Base-by-base conservation (phyloP, 2,888 invertebrate species). In the Phasia obesa region DNA sequence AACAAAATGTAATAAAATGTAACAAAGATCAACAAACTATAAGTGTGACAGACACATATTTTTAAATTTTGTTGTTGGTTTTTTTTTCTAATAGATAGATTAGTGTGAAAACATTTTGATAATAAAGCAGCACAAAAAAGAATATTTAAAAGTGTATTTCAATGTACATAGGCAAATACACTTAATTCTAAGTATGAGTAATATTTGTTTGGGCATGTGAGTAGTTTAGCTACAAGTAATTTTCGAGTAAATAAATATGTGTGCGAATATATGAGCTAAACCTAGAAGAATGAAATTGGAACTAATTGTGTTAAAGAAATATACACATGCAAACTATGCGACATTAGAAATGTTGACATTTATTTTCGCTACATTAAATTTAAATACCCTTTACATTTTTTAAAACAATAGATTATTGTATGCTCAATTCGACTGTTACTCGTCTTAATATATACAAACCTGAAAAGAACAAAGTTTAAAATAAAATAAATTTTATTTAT, bases 11-110 rank as follows among this genome's bases (percentile, higher is more conserved):
- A n/a, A n/a, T n/a, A n/a, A 53, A 62, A 49, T 25, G 9, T 47
- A 3, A 47, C 1, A 19, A 60, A 60, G 82, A 65, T 79, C 79
- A 79, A 70, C 70, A 79, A 79, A 79, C 79, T 71, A 55, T 71
- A 79, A 70, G 65, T 83, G 67, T 79, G 55, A 79, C 83, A 83
- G 71, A 57, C 59, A 60, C 59, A 71, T 74, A 64, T 21, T 65
- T 75, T 78, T 57, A n/a, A 51, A 42, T n/a, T 17, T 31, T 31
- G 19, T 19, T 51, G 9, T 47, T 59, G 7, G 19, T 15, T 42
- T 38, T 35, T 70, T 6, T 7, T 38, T 55, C 6, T 71, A 59
- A 69, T 75, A 70, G 70, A 69, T 75, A 70, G 70, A 49, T 76
- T 59, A 19, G 69, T 64, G 65, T 65, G 59, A 62, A 57, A 44